Base-by-base conservation (phyloP, 2,113 vertebrate species). In the Elephas maximus region DNA sequence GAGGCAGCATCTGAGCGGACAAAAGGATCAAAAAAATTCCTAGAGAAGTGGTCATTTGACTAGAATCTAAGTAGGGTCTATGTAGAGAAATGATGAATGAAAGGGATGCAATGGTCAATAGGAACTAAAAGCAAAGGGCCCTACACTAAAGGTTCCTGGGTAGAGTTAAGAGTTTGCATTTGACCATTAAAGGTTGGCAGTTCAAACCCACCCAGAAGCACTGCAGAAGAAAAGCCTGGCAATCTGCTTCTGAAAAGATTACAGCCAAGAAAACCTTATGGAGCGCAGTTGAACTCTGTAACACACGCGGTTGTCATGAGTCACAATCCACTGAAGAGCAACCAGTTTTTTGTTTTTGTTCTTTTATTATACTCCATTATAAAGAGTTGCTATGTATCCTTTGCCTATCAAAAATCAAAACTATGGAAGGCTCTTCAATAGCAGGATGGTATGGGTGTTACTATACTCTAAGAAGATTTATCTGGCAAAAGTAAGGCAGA, bases 341-440 rank as follows among this genome's bases (percentile, higher is more conserved):
- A 73, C 71, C 3, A 33, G 33, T 73, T 65, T 65, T 24, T 8
- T 65, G 23, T 8, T 24, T 28, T 28, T 65, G 18, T 65, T 65
- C 53, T 65, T 65, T 45, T 24, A 69, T 33, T 67, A 9, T 1
- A 37, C 8, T 51, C 73, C 41, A 71, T 8, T 30, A 26, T 23
- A 9, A 96, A 90, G 53, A 96, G 37, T 67, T 81, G 53, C 60
- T 41, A 18, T 63, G 85, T 96, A 92, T 82, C 65, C 73, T 88
- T 91, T 94, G 71, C 30, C 71, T 41, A 92, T 8, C 41, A 87
- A 71, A 12, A 79, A 26, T 37, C 53, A 73, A 60, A 88, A 86
- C 57, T 67, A 65, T 14, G 20, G 21, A 48, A 92, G 80, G 28
- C 41, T 84, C 91, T 60, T 77, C 48, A 74, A 30, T 5, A 48